These are phyloP conservation scores for Lordiphosa clarofinis DNA, from an alignment of 1,140 invertebrate species.

Conservation along the genomic window DNA sequence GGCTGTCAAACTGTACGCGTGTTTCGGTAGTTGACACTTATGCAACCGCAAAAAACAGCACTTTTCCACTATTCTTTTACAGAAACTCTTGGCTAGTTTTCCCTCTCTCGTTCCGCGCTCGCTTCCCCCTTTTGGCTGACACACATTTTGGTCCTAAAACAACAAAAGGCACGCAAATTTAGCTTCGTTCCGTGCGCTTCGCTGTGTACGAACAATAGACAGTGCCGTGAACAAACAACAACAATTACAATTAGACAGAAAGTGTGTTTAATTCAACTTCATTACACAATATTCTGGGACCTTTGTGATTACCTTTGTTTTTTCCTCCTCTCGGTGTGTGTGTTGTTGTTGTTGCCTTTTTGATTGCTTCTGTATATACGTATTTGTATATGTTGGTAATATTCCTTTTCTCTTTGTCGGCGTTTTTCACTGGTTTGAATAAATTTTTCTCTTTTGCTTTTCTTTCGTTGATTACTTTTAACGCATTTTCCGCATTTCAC, in stretches of 20 bases:
- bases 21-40: constrained; percentile 61
- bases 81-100: not conserved
- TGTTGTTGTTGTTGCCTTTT: constrained; percentile 33
- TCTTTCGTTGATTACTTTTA: constrained; percentile 22
- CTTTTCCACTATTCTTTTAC: too few relatives aligned
- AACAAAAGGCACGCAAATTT: constrained; percentile 34
- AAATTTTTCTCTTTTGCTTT: constrained; percentile 13
- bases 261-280: constrained; percentile 63
- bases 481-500: constrained; percentile 54
- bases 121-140: constrained; percentile 19
- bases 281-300: constrained; percentile 60
- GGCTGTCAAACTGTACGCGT: constrained; percentile 58
- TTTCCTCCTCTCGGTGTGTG: constrained; percentile 27
- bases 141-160: constrained; percentile 36
- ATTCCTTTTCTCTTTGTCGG: constrained; percentile 20
- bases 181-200: constrained; percentile 15
- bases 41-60: constrained; percentile 50
- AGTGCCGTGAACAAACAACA: constrained; percentile 8
- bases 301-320: constrained; percentile 33
- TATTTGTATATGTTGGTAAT: constrained; percentile 11
- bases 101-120: constrained; percentile 8
- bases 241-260: constrained; percentile 62
- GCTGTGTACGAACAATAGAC: too few relatives aligned
- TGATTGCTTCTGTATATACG: constrained; percentile 37
- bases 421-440: constrained; percentile 14